Conservation (phyloP, 2,113 vertebrate species). For the Pseudopodoces humilis region DNA sequence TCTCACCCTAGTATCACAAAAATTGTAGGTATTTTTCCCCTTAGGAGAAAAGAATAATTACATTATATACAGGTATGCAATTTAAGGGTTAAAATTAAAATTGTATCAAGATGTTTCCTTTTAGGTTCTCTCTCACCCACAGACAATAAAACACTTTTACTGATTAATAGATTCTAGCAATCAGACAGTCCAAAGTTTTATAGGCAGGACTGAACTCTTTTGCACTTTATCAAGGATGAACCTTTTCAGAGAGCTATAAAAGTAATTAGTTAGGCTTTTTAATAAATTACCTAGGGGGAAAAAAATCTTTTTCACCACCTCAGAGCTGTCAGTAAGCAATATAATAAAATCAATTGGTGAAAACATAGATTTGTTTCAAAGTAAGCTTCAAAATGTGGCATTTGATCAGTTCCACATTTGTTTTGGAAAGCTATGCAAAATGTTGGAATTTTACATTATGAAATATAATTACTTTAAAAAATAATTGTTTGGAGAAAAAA, state of each 20-base stretch:
- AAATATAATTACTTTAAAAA: not conserved
- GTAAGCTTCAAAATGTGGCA: not conserved
- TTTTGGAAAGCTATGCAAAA: not conserved
- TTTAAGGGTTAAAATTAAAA: not conserved
- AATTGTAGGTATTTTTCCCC: not conserved
- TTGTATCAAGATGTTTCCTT: not conserved
- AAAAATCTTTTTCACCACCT: not conserved
- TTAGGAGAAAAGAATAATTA: not conserved
- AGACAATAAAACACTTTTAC: not conserved
- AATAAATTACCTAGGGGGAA: not conserved
- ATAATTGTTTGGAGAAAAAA: not conserved
- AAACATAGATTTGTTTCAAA: not conserved
- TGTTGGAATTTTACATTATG: not conserved
- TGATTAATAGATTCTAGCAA: constrained; percentile 42
- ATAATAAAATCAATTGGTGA: not conserved
- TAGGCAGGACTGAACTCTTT: not conserved
- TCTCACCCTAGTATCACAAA: not conserved
- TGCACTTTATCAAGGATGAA: not conserved
- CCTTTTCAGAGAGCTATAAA: not conserved
- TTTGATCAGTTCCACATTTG: not conserved
- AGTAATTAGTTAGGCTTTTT: not conserved
- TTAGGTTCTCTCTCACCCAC: not conserved
- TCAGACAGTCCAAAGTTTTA: constrained; percentile 32
- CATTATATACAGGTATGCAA: not conserved
- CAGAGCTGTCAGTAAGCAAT: not conserved